Evolutionary conservation across 2,888 invertebrate species (phyloP).

Genomic region (Brachycybe producta): DNA sequence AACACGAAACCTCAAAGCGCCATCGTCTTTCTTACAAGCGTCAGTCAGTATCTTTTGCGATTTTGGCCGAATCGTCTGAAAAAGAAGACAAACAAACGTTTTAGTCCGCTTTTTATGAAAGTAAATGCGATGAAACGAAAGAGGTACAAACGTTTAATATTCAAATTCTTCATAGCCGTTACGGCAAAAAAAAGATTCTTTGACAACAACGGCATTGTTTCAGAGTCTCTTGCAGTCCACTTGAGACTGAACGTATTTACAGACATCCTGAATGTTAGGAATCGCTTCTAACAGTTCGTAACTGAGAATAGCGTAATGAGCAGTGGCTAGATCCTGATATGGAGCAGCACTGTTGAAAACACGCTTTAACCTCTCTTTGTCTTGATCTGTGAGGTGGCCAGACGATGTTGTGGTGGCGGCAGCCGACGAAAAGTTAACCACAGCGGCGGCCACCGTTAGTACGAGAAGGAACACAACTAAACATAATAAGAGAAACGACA

Average conservation of each 20-base stretch:
- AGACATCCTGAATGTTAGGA: slow-evolving; percentile 38
- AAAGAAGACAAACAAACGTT: too few relatives aligned
- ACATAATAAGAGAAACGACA: too few relatives aligned
- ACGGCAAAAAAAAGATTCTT: slow-evolving; percentile 62
- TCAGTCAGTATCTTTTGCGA: slow-evolving; percentile 57
- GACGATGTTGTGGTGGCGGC: too few relatives aligned
- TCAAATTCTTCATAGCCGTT: slow-evolving; percentile 52
- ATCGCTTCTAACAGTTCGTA: slow-evolving; percentile 52
- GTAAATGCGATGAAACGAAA: slow-evolving; percentile 27
- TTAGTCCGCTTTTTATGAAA: too few relatives aligned
- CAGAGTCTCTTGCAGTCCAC: slow-evolving; percentile 37
- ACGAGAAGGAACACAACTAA: too few relatives aligned
- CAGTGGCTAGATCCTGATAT: slow-evolving; percentile 33
- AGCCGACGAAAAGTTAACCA: too few relatives aligned
- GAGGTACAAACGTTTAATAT: slow-evolving; percentile 45
- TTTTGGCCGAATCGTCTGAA: slow-evolving; percentile 48
- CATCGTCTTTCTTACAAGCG: slow-evolving; percentile 71
- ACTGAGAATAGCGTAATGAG: slow-evolving; percentile 62
- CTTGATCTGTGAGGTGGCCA: too few relatives aligned
- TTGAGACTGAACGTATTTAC: slow-evolving; percentile 31
- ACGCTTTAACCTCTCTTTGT: slow-evolving; percentile 30
- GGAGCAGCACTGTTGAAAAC: slow-evolving; percentile 33
- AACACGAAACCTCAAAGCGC: slow-evolving; percentile 45
- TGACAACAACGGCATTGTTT: slow-evolving; percentile 51
- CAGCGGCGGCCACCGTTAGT: too few relatives aligned